A percentile compares a stretch with the other conserved stretches of the same genome.
Conservation (phyloP, 2,113 vertebrate genomes). For the Cinclus cinclus region DNA sequence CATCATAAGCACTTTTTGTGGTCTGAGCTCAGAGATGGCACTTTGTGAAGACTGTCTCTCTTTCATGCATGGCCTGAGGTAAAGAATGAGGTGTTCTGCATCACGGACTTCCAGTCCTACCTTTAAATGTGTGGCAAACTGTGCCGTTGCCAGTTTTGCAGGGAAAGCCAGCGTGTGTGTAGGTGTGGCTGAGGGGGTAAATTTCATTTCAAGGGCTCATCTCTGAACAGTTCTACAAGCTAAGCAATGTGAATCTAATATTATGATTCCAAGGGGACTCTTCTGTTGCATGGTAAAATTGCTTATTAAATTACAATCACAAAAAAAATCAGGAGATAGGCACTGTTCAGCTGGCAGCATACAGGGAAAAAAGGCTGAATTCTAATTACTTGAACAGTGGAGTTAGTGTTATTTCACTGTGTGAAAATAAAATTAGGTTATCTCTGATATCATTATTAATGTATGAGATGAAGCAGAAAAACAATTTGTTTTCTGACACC, state of each 20-base stretch:
- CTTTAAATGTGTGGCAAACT: neutral
- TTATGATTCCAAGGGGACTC: slow-evolving; percentile 25
- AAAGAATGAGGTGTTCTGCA: slow-evolving; percentile 20
- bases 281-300: slow-evolving; percentile 14
- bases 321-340: slow-evolving; percentile 32
- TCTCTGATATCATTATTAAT: slow-evolving; percentile 49
- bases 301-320: slow-evolving; percentile 62
- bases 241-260: slow-evolving; percentile 34
- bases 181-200: neutral
- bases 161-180: accelerated
- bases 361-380: slow-evolving; percentile 20
- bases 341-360: slow-evolving; percentile 30
- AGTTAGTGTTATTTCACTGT: slow-evolving; percentile 40
- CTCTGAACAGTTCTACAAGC: slow-evolving; percentile 4
- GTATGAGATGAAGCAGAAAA: slow-evolving; percentile 50
- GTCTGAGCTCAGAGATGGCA: neutral
- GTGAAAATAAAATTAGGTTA: slow-evolving; percentile 57
- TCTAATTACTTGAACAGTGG: slow-evolving; percentile 38
- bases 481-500: neutral
- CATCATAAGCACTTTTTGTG: neutral
- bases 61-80: neutral
- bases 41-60: neutral
- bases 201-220: slow-evolving; percentile 47
- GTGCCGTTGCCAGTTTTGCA: neutral
- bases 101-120: neutral